A percentile compares a stretch with the other conserved stretches of the same genome.
These are phyloP conservation scores for Alentia gelatinosa DNA, from an alignment of 2,888 invertebrate genomes.

Conservation along the genomic window DNA sequence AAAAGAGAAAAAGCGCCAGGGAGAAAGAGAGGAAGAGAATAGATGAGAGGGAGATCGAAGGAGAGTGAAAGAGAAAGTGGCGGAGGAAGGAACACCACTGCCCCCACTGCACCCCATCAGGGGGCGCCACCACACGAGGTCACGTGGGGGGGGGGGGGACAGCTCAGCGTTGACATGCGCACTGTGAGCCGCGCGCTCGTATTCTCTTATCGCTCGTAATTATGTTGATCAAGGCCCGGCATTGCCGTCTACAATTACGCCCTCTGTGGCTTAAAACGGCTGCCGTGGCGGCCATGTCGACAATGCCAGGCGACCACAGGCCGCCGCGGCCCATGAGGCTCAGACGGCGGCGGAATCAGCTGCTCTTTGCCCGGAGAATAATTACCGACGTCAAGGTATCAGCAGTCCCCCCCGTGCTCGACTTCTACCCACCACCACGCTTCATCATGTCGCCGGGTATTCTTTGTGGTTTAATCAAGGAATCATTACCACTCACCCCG, in stretches of 20 bases:
- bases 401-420: no score
- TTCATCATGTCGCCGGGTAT: background rate
- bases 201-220: conserved; percentile 34
- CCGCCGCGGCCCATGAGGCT: background rate
- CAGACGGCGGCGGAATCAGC: background rate
- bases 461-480: conserved; percentile 12
- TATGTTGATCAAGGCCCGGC: conserved; percentile 31
- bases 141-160: background rate
- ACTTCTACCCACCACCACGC: no score
- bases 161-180: background rate
- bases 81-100: no score
- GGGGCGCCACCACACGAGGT: no score
- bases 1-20: no score
- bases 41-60: no score
- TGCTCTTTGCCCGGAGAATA: background rate
- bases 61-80: no score
- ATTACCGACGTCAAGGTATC: background rate
- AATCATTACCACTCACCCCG: background rate
- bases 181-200: background rate
- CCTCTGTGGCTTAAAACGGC: no score
- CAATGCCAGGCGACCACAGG: no score
- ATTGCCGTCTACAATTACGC: background rate
- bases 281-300: no score
- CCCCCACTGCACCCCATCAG: no score
- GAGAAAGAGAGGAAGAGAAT: no score